Evolutionary conservation across 2,888 invertebrate genomes (phyloP).

Genomic region (Cryptus viduatorius): DNA sequence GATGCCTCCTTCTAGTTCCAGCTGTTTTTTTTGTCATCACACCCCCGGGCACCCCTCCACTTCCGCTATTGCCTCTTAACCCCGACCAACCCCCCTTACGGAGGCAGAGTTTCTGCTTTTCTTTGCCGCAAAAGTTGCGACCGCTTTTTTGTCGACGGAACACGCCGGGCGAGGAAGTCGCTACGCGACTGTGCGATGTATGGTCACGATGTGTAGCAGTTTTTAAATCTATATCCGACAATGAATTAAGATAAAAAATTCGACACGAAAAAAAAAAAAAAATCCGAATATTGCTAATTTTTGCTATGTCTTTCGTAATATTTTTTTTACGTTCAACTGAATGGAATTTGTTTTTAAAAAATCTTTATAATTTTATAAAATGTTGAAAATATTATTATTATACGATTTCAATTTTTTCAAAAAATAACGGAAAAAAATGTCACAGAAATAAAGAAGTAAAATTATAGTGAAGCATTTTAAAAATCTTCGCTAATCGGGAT

Average conservation of each 20-base stretch:
- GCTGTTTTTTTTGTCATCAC: slow-evolving; percentile 52
- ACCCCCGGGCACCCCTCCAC: slow-evolving; percentile 38
- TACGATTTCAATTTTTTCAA: no score
- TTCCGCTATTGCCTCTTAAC: slow-evolving; percentile 52
- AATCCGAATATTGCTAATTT: neutral
- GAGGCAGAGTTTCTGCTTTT: slow-evolving; percentile 71
- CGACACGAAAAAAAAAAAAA: neutral
- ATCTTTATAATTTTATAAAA: no score
- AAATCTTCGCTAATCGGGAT: no score
- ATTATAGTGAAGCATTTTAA: no score
- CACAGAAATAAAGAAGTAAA: no score
- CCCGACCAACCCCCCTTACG: slow-evolving; percentile 21
- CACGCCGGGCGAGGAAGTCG: slow-evolving; percentile 29
- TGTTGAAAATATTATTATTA: no score
- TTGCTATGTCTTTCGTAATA: neutral
- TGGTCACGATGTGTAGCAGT: no score
- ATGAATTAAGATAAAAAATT: slow-evolving; percentile 21
- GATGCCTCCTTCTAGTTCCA: slow-evolving; percentile 64
- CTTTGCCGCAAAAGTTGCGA: slow-evolving; percentile 70
- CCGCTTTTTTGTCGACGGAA: slow-evolving; percentile 41
- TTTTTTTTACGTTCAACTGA: neutral
- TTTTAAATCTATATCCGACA: slow-evolving; percentile 16
- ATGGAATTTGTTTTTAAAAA: neutral
- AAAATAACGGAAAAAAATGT: no score
- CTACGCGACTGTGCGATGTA: slow-evolving; percentile 25